Evolutionary conservation across 2,888 invertebrate genomes (phyloP), one percentile per base, ranked within the genome.

Genomic region (Epirrhoe tristata): DNA sequence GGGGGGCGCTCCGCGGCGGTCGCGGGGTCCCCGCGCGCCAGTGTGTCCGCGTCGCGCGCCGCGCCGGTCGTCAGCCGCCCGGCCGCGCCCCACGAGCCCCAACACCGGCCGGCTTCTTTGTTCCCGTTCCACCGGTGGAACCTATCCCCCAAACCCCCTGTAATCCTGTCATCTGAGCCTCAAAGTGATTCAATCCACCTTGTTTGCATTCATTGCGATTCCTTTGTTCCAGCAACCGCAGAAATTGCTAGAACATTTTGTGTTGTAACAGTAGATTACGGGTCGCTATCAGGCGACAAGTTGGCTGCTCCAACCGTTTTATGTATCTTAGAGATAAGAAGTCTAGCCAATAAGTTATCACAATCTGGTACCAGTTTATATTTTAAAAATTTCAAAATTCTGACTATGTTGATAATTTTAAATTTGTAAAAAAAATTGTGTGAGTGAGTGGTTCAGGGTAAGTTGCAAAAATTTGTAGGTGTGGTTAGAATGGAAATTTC

Each of bases 41-140:
- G 91, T 91, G 77, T 74, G 77, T 79, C 81, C 84, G 80, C 81
- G 77, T 68, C 81, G 81, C 82, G 78, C 77, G 72, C 67, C 58
- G 58, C 48, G 77, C 59, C 74, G 87, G 86, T 82, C 81, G 88
- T 85, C 82, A 78, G 58, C 34, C 82, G 31, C 76, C 58, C 74
- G 85, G 85, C 82, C 80, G 86, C 71, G 78, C 63, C 69, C 83
- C 86, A 87, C 83, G 82, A 69, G 70, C 74, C 31, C 34, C 57
- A 54, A 43, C 48, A 85, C 91, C 91, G 90, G 90, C 91, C 91
- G 91, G 91, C 89, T 90, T 46, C 93, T 93, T 93, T 93, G 93
- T 92, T 88, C 89, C 71, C 57, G 69, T 78, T 78, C 79, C 80
- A 74, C 76, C 79, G 78, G 67, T 79, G 76, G 70, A 71, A 59